A percentile compares a stretch with the other conserved stretches of the same genome.
Conservation (phyloP, 2,113 vertebrate genomes). For the Sciurus niger region DNA sequence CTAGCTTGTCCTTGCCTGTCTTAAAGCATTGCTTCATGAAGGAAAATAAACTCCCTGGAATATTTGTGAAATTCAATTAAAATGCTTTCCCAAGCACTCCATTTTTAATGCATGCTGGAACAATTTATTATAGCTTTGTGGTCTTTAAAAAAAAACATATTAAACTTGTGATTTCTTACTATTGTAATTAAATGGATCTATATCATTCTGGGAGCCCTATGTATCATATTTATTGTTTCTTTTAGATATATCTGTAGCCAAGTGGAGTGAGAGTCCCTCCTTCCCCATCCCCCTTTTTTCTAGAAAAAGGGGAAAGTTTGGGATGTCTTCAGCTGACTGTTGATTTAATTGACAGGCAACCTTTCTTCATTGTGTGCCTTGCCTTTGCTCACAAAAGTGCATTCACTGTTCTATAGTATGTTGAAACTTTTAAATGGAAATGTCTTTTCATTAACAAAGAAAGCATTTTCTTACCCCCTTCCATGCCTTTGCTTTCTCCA, state of each 20-base stretch:
- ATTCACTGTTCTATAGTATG: slow-evolving; percentile 62
- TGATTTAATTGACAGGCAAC: slow-evolving; percentile 63
- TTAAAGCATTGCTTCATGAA: slow-evolving; percentile 88
- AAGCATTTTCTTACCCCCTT: slow-evolving; percentile 76
- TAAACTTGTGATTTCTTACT: slow-evolving; percentile 37
- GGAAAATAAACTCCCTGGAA: slow-evolving; percentile 87
- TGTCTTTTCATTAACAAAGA: slow-evolving; percentile 72
- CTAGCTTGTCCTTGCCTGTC: slow-evolving; percentile 91
- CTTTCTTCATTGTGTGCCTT: slow-evolving; percentile 44
- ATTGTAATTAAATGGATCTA: neutral
- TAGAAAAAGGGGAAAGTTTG: neutral
- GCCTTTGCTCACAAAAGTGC: slow-evolving; percentile 77
- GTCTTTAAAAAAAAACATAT: slow-evolving; percentile 51
- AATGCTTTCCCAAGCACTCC: slow-evolving; percentile 84
- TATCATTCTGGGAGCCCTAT: slow-evolving; percentile 21
- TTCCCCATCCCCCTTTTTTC: neutral
- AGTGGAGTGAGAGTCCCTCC: slow-evolving; percentile 45
- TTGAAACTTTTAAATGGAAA: slow-evolving; percentile 82
- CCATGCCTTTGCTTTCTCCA: slow-evolving; percentile 50
- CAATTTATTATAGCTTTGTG: slow-evolving; percentile 41
- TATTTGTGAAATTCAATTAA: slow-evolving; percentile 88
- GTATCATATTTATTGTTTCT: neutral
- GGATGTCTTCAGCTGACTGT: slow-evolving; percentile 45
- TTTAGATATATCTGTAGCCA: neutral
- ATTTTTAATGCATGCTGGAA: slow-evolving; percentile 28